Evolutionary conservation across 2,888 invertebrate genomes (phyloP), one percentile per base, ranked within the genome.

Genomic region (Acleris emargana): DNA sequence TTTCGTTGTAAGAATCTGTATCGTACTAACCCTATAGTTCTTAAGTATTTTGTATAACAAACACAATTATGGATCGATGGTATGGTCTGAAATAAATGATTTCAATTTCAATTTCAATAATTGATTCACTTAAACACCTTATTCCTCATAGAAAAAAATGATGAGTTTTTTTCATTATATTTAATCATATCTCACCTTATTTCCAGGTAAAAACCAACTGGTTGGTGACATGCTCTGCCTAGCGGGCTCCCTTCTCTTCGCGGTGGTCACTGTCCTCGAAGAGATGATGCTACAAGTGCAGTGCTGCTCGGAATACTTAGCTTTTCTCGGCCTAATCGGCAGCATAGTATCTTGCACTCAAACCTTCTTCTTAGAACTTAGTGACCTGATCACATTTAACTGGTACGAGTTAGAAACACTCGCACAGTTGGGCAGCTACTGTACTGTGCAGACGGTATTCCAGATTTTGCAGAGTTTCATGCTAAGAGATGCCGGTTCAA

Each of bases 171-270:
- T 28, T 9, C 28, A 28, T 9, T 28, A 28, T 28, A 28, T 28
- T 9, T 7, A 28, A 28, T 28, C 28, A 28, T 9, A 2, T 9
- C 28, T 28, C 28, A 32, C 45, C 20, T 58, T 67, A 62, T 43
- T 93, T 91, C 47, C 88, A 96, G 97, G 96, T 42, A 94, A 95
- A 84, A 96, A 96, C 83, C 95, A 95, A 73, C 88, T 97, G 16
- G 94, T 97, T 4, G 97, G 97, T 3, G 97, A 97, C 81, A 94
- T 97, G 94, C 88, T 97, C 22, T 96, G 96, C 77, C 91, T 97
- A 9, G 94, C 94, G 9, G 97, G 97, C 4, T 96, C 97, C 0
- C 93, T 96, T 0, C 89, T 97, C 5, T 97, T 96, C 79, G 97
- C 97, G 2, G 91, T 96, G 52, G 95, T 96, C 20, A 97, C 97